Base-by-base conservation (phyloP, 1,140 invertebrate genomes). In the Periplaneta americana region DNA sequence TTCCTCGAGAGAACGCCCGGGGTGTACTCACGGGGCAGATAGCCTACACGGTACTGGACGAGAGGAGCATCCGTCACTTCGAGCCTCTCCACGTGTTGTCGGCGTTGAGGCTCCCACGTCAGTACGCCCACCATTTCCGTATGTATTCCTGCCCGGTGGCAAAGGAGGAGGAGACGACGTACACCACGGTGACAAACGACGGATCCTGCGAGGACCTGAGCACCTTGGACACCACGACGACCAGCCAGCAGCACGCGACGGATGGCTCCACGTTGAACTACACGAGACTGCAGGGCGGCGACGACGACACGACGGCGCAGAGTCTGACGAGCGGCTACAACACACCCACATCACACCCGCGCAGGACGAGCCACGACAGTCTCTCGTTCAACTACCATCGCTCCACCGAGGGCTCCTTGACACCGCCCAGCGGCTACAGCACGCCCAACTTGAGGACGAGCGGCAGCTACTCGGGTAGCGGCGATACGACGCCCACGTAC, bases 21-120 rank as follows among this genome's bases (percentile, higher is more conserved):
- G 92, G 91, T 31, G 94, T 96, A 13, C 87, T 95, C 9, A 94
- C 93, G 2, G 95, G 95, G 22, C 89, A 94, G 87, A 91, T 95
- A 2, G 91, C 94, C 6, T 96, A 95, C 84, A 93, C 93, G 5
- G 91, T 96, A 5, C 88, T 96, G 0, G 94, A 95, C 85, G 94
- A 96, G 86, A 91, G 91, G 83, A 95, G 95, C 32, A 91, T 95
- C 34, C 92, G 91, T 80, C 92, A 93, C 86, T 95, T 96, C 85
- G 94, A 95, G 85, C 94, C 94, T 0, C 86, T 95, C 75, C 92
- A 95, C 83, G 93, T 94, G 13, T 93, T 94, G 84, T 92, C 92
- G 15, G 93, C 93, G 0, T 86, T 95, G 75, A 92, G 92, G 81
- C 86, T 94, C 11, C 92, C 92, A 83, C 91, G 92, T 83, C 91